Base-by-base conservation (phyloP, 2,113 vertebrate genomes). In the Poeciliopsis retropinna region DNA sequence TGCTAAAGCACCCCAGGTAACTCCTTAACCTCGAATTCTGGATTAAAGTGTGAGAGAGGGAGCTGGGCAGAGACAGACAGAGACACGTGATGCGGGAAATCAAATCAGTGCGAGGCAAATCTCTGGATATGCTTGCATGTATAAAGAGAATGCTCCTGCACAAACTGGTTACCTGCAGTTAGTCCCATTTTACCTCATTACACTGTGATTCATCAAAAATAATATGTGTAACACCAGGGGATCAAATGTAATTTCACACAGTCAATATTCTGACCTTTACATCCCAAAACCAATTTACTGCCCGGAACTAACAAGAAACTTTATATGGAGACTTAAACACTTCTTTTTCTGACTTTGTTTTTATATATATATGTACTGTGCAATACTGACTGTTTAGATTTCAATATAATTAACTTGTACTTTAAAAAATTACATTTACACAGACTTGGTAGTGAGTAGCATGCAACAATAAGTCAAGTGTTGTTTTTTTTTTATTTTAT, bases 1-100 rank as follows among this genome's bases (percentile, higher is more conserved):
- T 75, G 85, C 83, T 80, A 78, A 87, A 88, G 84, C 85, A 90
- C 86, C 88, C 73, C 73, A 51, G 88, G 90, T 84, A 77, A 72
- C 79, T 77, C 63, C 80, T 85, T 12, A 65, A 37, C 84, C 85
- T 85, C 70, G 83, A 75, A 85, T 79, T 85, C 79, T 0, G 41
- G 77, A 91, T 92, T 88, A 89, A 86, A 74, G 77, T 70, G 75
- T 78, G 81, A 89, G 80, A 72, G 80, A 47, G 64, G 70, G 64
- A 80, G 78, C 70, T 67, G 25, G 80, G 68, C 60, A 63, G 57
- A 68, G 57, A 72, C 64, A 64, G 65, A 72, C 71, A 37, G 73
- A 30, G 64, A 65, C 72, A 70, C 31, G 72, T 12, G 30, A 77
- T 17, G 69, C 9, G 73, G 72, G 44, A 78, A 85, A 89, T 85